Evolutionary conservation across 2,888 invertebrate genomes (phyloP).

Genomic region (Cloeon dipterum): DNA sequence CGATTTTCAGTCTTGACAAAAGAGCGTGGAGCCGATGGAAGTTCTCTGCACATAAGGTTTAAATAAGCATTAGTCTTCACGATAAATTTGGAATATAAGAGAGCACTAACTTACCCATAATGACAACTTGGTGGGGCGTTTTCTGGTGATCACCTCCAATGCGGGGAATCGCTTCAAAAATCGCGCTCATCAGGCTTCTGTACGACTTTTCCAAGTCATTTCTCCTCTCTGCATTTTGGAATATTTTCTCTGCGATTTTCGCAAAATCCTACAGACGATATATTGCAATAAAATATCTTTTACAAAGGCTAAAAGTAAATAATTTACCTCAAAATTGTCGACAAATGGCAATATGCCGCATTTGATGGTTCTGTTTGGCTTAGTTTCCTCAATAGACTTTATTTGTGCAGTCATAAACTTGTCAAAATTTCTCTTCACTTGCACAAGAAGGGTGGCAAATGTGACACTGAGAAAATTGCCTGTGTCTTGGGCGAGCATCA

Average conservation of each 20-base stretch:
- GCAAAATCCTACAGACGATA: constrained; percentile 39
- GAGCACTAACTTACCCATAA: constrained; percentile 40
- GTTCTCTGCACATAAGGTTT: constrained; percentile 42
- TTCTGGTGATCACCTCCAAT: constrained; percentile 69
- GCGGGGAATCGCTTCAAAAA: constrained; percentile 57
- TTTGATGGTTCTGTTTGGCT: constrained; percentile 48
- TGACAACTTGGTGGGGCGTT: constrained; percentile 77
- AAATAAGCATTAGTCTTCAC: constrained; percentile 1
- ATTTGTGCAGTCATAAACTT: constrained; percentile 68
- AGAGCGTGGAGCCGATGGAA: constrained; percentile 80
- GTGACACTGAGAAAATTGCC: constrained; percentile 73
- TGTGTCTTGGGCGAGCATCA: constrained; percentile 68
- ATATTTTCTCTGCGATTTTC: constrained; percentile 63
- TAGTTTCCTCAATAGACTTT: constrained; percentile 55
- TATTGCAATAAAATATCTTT: not conserved
- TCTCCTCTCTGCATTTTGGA: constrained; percentile 63
- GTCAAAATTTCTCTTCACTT: constrained; percentile 79
- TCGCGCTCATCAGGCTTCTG: constrained; percentile 49
- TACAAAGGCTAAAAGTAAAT: not conserved
- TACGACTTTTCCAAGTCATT: constrained; percentile 88
- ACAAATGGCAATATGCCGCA: constrained; percentile 80
- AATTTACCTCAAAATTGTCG: constrained; percentile 52
- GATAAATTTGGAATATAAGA: not conserved
- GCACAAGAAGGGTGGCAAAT: constrained; percentile 64
- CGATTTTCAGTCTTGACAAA: constrained; percentile 70